Evolutionary conservation across 2,888 invertebrate species (phyloP).

Genomic region (Latheticus oryzae): DNA sequence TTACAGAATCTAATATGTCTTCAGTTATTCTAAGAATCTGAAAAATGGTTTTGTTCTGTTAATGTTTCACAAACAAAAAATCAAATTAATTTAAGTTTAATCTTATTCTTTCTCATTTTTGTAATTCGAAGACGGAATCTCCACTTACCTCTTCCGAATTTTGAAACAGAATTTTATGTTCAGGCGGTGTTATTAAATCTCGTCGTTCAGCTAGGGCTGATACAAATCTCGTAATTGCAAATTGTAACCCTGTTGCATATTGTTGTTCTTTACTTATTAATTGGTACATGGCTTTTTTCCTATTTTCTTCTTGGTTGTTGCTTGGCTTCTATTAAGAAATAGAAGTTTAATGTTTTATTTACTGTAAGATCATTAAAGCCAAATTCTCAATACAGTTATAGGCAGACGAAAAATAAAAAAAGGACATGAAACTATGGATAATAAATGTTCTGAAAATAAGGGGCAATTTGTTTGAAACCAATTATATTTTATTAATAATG

Average conservation of each 20-base stretch:
- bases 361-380: too few species aligned
- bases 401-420: too few species aligned
- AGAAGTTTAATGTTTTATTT: too few species aligned
- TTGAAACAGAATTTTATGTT: conserved; percentile 85
- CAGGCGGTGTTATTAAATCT: conserved; percentile 80
- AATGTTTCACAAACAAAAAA: background rate
- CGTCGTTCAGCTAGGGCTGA: conserved; percentile 79
- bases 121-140: background rate
- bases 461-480: too few species aligned
- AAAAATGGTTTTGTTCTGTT: conserved; percentile 44
- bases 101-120: background rate
- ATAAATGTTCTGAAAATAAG: too few species aligned
- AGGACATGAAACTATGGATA: too few species aligned
- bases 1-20: conserved; percentile 81
- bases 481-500: too few species aligned
- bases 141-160: conserved; percentile 83
- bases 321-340: conserved; percentile 57
- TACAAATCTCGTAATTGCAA: conserved; percentile 82
- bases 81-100: conserved; percentile 2
- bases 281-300: conserved; percentile 80
- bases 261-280: conserved; percentile 83
- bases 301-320: conserved; percentile 69
- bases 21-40: conserved; percentile 81
- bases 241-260: conserved; percentile 81
- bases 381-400: background rate